phyloP scores from a whole-genome alignment of 2,113 vertebrate genomes.

The Pyxicephalus adspersus region DNA sequence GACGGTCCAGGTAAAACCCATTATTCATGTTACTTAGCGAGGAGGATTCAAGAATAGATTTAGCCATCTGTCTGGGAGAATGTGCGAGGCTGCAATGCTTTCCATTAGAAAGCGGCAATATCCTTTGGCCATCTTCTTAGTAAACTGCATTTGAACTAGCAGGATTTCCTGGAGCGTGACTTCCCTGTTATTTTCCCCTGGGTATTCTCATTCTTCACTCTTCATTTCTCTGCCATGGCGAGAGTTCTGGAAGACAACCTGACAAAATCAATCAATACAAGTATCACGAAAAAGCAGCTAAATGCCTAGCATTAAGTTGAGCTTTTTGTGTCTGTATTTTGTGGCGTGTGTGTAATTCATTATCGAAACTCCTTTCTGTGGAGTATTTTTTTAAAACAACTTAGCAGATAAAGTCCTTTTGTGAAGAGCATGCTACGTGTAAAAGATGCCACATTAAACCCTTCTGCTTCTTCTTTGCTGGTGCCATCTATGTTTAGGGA shows the following conservation, averaged over 20 bases:
- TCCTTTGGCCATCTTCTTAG: constrained; percentile 20
- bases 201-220: constrained; percentile 1
- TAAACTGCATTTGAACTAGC: constrained; percentile 1
- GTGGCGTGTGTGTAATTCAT: too few relatives aligned
- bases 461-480: too few relatives aligned
- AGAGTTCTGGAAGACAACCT: not conserved
- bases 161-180: constrained; percentile 30
- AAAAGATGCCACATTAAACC: too few relatives aligned
- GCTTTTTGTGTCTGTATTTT: too few relatives aligned
- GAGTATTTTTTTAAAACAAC: too few relatives aligned
- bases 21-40: constrained; percentile 37
- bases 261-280: constrained; percentile 32
- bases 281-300: not conserved
- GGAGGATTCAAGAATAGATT: constrained; percentile 23
- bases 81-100: not conserved
- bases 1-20: constrained; percentile 10
- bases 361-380: too few relatives aligned
- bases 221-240: constrained; percentile 24
- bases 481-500: too few relatives aligned
- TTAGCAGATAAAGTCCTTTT: too few relatives aligned
- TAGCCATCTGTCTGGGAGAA: constrained; percentile 8
- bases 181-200: not conserved
- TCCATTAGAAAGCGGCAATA: not conserved
- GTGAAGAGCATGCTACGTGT: too few relatives aligned
- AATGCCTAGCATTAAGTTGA: too few relatives aligned